Base-by-base conservation (phyloP, 2,113 vertebrate species). In the Scomber colias region DNA sequence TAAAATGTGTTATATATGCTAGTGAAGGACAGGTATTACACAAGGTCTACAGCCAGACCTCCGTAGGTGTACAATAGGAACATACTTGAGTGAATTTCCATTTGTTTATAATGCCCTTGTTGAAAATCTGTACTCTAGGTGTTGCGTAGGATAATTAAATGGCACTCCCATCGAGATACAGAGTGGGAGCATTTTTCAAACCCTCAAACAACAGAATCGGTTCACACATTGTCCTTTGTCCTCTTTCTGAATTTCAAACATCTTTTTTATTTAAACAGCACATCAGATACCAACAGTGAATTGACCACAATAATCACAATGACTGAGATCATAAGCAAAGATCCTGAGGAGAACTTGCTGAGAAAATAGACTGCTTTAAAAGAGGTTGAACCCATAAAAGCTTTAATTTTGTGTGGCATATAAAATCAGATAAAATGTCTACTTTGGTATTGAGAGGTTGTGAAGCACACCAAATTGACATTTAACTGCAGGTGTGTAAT, bases 401-500 rank as follows among this genome's bases (percentile, higher is more conserved):
- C 31, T 69, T 76, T 50, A 11, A 78, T 74, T 80, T 75, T 56
- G 63, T 62, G 46, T 50, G n/a, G 51, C 67, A 73, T 54, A 27
- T 53, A 40, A 44, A 31, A 68, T 79, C 46, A 61, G 53, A 75
- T 73, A 49, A 84, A 81, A 59, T 6, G 11, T 55, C 14, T 35
- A 44, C 35, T 72, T 67, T 62, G 55, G 63, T 81, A 81, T 53
- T 71, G 69, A 50, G 53, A 59, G 59, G 30, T 53, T 69, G 44
- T 82, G 72, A 72, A 12, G 30, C 31, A 11, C 9, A 63, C n/a
- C 46, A 67, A 27, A 51, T 54, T 71, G 66, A 14, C 17, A 78
- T 67, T 89, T 75, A 64, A 71, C 61, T 65, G 72, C 57, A 63
- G 31, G 56, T 80, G 76, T 77, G 54, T 77, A 56, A 72, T 83